Evolutionary conservation across 2,113 vertebrate genomes (phyloP), one percentile per base, ranked within the genome.

Genomic region (Dicerorhinus sumatrensis): DNA sequence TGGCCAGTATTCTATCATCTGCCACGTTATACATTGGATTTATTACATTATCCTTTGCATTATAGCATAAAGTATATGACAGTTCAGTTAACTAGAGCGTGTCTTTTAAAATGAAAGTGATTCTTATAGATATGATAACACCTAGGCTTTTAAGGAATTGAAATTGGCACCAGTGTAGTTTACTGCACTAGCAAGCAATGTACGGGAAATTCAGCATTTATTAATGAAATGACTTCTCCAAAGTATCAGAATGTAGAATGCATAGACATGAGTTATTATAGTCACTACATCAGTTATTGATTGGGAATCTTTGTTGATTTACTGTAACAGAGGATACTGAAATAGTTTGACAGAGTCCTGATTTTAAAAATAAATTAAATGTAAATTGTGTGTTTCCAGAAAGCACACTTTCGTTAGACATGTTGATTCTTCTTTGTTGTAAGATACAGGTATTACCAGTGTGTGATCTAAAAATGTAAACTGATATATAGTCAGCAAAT

Each of bases 351-450:
- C n/a, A 48, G 60, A 97, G 17, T 46, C 4, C 31, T 94, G 81
- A 91, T 87, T 97, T 60, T 42, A 93, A 97, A 80, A 36, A 89
- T 42, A 96, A 96, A 95, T 92, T 93, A 92, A 94, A 87, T 46
- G 11, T 58, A 13, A 75, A 88, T 83, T 80, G 7, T 1, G 2
- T 79, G 0, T 96, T 94, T 96, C 42, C 92, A 94, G 87, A 87
- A 98, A 95, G 67, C 6, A 75, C 3, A 76, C n/a, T 62, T 93
- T 73, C 51, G 42, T 96, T 70, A 33, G 46, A 82, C 2, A 14
- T 89, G 7, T 91, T 8, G 12, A 39, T 81, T 98, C 36, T 94
- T 42, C 23, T 39, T 92, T 97, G 33, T 67, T 97, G 1, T 9
- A 89, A 92, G 21, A 96, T 93, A 90, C 27, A 72, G n/a, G 75